Base-by-base conservation (phyloP, 2,113 vertebrate genomes). In the Lepus americanus region DNA sequence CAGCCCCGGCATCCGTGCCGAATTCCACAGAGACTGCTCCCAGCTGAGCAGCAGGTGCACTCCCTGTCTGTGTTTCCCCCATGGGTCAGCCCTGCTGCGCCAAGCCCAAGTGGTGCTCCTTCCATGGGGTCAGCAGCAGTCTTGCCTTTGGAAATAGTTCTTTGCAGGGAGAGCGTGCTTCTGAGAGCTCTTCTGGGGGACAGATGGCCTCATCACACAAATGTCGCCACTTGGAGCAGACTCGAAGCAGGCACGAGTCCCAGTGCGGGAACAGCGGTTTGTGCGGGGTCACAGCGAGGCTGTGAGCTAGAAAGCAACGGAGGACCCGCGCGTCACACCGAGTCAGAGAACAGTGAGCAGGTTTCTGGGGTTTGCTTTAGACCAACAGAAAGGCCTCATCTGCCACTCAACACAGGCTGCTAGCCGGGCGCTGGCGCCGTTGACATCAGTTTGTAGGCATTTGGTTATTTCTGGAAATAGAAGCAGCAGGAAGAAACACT, bases 391-490 rank as follows among this genome's bases (percentile, higher is more conserved):
- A 79, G 79, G 27, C 31, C 4, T 93, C 39, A 16, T 70, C 64
- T 90, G 53, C 74, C 66, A 69, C 27, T 89, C 55, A 82, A 44
- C n/a, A 33, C 20, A 79, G 59, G 25, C 33, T 82, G 80, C 80
- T 95, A 33, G 96, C 78, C 74, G 81, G 86, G 78, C 59, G 59
- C 29, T 64, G 39, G 59, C 80, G 76, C 66, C 67, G 22, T 1
- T 61, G 88, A 89, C 55, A 80, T 63, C 17, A 44, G 72, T 94
- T 64, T 92, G 85, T 80, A 94, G 78, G 78, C 80, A 31, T 91
- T 89, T 31, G 20, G 84, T 87, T 94, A 89, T 95, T 96, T 96
- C 89, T 95, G 79, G 94, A 96, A 89, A 74, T 13, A 91, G 89
- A 72, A 94, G 20, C 78, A 73, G 22, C 92, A 79, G 87, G 79